These are phyloP conservation scores for Penelope pileata DNA, from an alignment of 2,113 vertebrate species.

Conservation along the genomic window DNA sequence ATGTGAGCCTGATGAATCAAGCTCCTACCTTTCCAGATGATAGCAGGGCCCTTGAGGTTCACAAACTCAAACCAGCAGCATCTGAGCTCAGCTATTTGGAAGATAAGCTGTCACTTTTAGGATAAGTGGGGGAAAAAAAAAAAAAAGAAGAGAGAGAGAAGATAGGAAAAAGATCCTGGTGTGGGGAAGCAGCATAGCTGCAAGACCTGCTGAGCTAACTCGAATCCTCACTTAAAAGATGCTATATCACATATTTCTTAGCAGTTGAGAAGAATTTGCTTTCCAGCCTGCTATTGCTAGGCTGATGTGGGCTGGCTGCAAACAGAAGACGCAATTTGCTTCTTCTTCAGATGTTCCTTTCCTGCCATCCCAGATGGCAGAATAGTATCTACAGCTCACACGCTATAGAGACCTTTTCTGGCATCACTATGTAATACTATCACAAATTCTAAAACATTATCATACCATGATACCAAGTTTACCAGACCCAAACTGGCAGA, in stretches of 20 bases:
- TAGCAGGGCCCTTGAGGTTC: background rate
- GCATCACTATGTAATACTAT: background rate
- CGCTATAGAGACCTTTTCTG: background rate
- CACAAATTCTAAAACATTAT: background rate
- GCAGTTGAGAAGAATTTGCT: background rate
- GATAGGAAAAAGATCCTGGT: background rate
- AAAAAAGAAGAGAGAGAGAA: background rate
- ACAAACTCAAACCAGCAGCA: background rate
- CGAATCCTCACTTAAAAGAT: background rate
- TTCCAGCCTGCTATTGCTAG: background rate
- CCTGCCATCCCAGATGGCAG: background rate
- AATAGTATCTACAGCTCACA: background rate
- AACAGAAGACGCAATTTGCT: background rate
- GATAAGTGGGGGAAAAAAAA: background rate
- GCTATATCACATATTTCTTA: background rate
- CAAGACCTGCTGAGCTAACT: background rate
- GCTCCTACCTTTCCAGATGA: background rate
- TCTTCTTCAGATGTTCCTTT: slow-evolving; percentile 11
- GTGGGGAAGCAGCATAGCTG: background rate
- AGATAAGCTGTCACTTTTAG: background rate
- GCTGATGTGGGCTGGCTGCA: slow-evolving; percentile 18
- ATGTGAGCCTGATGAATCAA: background rate
- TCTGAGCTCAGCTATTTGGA: background rate
- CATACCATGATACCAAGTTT: background rate
- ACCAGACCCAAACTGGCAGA: background rate